These are phyloP conservation scores for Ivindomyrus marchei DNA, from an alignment of 2,113 vertebrate species.

Conservation along the genomic window DNA sequence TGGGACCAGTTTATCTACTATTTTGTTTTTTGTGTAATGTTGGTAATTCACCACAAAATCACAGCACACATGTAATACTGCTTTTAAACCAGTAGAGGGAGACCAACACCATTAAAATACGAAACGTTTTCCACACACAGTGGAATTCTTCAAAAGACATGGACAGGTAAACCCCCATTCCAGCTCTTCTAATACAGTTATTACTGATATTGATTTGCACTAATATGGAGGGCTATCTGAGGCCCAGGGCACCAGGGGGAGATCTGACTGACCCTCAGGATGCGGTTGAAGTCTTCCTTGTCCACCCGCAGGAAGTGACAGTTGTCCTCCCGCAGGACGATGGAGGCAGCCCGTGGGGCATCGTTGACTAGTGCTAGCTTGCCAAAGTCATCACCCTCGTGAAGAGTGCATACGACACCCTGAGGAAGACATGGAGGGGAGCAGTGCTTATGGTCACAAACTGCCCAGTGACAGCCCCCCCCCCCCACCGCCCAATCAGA, in stretches of 20 bases:
- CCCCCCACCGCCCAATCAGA: neutral
- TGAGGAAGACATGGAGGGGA: slow-evolving; percentile 44
- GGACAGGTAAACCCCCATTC: neutral
- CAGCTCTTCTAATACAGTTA: neutral
- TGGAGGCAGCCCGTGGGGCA: slow-evolving; percentile 91
- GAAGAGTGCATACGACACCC: slow-evolving; percentile 95
- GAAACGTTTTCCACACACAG: neutral
- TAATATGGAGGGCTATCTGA: neutral
- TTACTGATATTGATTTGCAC: neutral
- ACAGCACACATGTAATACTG: slow-evolving; percentile 29
- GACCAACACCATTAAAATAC: slow-evolving; percentile 12
- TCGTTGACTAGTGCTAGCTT: slow-evolving; percentile 96
- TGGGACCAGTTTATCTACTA: neutral
- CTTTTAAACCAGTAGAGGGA: slow-evolving; percentile 48
- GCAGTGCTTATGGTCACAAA: neutral
- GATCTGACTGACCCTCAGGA: slow-evolving; percentile 75
- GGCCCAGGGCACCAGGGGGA: neutral
- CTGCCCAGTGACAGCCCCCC: neutral
- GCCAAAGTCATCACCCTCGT: slow-evolving; percentile 95
- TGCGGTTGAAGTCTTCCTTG: slow-evolving; percentile 97
- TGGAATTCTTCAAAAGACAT: neutral
- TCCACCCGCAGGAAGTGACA: slow-evolving; percentile 97
- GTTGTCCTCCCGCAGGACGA: slow-evolving; percentile 90
- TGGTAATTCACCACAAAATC: neutral
- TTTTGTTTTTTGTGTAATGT: neutral